Conservation (phyloP, 1,140 invertebrate genomes). For the Saccostrea cuccullata region DNA sequence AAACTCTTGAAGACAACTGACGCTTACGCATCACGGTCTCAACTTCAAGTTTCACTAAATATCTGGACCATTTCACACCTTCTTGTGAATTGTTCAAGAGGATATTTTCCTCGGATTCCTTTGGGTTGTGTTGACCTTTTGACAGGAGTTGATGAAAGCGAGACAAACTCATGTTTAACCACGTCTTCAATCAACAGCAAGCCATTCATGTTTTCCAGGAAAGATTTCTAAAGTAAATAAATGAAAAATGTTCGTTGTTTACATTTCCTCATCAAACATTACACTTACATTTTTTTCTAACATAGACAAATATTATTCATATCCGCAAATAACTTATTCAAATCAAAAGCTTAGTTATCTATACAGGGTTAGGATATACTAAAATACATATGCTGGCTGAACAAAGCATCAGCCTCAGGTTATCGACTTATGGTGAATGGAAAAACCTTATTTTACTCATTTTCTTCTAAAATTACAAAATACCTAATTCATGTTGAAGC, state of each 20-base stretch:
- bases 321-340: no score
- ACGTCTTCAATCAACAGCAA: background rate
- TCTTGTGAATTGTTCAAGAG: slow-evolving; percentile 24
- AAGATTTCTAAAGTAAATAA: background rate
- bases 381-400: no score
- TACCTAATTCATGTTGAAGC: background rate
- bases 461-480: no score
- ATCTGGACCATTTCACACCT: slow-evolving; percentile 32
- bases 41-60: slow-evolving; percentile 49
- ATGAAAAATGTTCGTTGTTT: background rate
- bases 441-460: no score
- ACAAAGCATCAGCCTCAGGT: no score
- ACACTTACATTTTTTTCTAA: no score
- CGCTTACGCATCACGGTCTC: slow-evolving; percentile 51
- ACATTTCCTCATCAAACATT: no score
- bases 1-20: slow-evolving; percentile 56
- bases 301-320: no score
- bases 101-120: no score
- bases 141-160: slow-evolving; percentile 13
- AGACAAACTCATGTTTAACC: slow-evolving; percentile 37
- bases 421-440: no score
- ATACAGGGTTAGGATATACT: no score
- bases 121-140: slow-evolving; percentile 16
- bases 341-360: no score
- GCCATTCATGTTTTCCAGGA: background rate